These are phyloP conservation scores for Notarius quadriscutis DNA, from an alignment of 2,113 vertebrate genomes.

Conservation along the genomic window DNA sequence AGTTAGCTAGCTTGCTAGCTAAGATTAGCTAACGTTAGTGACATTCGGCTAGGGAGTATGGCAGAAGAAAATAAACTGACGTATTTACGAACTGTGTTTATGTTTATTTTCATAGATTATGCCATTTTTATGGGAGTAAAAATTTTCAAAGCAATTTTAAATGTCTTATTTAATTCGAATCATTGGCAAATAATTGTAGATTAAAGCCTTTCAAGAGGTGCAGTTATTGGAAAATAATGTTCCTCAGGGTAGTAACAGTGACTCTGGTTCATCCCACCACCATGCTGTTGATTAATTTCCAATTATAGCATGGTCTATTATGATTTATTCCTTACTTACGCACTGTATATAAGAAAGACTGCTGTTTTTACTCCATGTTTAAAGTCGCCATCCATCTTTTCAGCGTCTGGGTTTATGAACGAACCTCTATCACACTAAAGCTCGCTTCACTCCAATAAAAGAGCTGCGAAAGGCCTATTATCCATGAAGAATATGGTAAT, in stretches of 20 bases:
- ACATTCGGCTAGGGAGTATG: neutral
- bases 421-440: conserved; percentile 8
- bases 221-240: neutral
- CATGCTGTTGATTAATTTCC: neutral
- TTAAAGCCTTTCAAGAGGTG: neutral
- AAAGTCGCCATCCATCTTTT: neutral
- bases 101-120: neutral
- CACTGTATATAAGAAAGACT: neutral
- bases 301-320: neutral
- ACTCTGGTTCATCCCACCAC: neutral
- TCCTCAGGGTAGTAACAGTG: neutral
- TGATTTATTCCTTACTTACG: neutral
- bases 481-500: conserved; percentile 33
- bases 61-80: neutral
- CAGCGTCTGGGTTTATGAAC: neutral
- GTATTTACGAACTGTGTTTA: neutral
- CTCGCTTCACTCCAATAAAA: conserved; percentile 36
- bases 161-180: neutral
- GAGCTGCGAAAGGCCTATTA: conserved; percentile 37
- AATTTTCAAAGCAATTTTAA: neutral
- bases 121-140: neutral
- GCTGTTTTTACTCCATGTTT: neutral
- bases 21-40: neutral
- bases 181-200: neutral
- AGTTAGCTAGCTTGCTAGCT: neutral